Conservation (phyloP, 2,797 vertebrate genomes). For the Dryobates pubescens region DNA sequence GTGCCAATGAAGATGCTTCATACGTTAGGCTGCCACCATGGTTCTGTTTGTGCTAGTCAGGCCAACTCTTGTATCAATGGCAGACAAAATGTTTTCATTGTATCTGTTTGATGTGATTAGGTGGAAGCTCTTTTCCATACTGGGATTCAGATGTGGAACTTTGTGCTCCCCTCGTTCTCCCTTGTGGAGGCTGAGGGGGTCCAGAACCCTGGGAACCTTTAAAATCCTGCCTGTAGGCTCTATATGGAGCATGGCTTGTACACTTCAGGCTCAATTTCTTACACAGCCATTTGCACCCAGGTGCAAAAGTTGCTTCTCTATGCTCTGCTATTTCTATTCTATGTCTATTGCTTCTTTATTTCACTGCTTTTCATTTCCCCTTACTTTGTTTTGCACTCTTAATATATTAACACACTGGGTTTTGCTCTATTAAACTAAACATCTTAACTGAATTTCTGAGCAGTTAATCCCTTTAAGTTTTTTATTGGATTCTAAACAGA, state of each 20-base stretch:
- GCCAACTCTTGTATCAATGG: fast-evolving
- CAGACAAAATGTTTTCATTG: not conserved
- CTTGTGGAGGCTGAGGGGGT: fast-evolving
- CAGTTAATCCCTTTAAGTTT: slow-evolving; percentile 28
- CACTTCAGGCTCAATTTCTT: not conserved
- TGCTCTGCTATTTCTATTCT: not conserved
- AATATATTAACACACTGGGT: not conserved
- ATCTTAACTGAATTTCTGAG: slow-evolving; percentile 17
- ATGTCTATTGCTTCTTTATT: not conserved
- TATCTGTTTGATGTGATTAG: not conserved
- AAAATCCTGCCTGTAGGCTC: not conserved
- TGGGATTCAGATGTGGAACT: not conserved
- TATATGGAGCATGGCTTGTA: not conserved
- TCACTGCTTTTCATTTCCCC: not conserved
- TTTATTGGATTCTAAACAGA: slow-evolving; percentile 35
- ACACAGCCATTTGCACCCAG: not conserved
- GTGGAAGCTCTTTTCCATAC: not conserved
- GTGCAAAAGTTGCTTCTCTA: not conserved
- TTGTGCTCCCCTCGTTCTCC: not conserved
- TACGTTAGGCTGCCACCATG: fast-evolving
- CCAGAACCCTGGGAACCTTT: fast-evolving
- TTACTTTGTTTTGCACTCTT: not conserved
- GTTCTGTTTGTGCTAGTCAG: not conserved
- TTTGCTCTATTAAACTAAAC: slow-evolving; percentile 8
- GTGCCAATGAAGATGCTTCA: fast-evolving